A percentile compares a stretch with the other conserved stretches of the same genome.
Evolutionary conservation across 2,888 invertebrate species (phyloP).

Genomic region (Ichneumon xanthorius): DNA sequence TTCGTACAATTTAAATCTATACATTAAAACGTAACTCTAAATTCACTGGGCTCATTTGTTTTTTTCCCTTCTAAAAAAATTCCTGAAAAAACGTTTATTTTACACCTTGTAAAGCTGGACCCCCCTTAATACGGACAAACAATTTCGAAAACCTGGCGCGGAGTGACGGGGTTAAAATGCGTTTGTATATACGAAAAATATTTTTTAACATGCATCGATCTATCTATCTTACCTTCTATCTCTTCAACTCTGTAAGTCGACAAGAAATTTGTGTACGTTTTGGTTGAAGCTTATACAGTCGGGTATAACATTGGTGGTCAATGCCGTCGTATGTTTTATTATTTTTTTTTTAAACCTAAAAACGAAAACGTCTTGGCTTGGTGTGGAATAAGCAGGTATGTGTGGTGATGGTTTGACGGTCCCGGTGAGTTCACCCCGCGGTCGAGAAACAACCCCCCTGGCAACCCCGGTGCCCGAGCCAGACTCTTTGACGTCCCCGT

Average conservation of each 20-base stretch:
- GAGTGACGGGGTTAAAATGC: slow-evolving; percentile 16
- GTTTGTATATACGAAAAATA: slow-evolving; percentile 22
- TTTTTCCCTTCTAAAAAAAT: too few relatives aligned
- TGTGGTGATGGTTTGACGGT: slow-evolving; percentile 83
- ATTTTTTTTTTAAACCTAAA: slow-evolving; percentile 1
- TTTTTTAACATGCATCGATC: slow-evolving; percentile 21
- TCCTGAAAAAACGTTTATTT: too few relatives aligned
- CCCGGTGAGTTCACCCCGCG: slow-evolving; percentile 82
- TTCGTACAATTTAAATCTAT: too few relatives aligned
- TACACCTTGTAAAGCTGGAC: too few relatives aligned
- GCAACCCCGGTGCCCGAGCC: slow-evolving; percentile 82
- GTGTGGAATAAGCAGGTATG: slow-evolving; percentile 79
- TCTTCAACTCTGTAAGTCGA: slow-evolving; percentile 18
- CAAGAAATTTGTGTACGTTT: not conserved
- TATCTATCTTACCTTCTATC: not conserved
- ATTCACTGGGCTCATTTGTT: too few relatives aligned
- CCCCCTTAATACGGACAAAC: not conserved
- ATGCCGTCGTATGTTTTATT: slow-evolving; percentile 17
- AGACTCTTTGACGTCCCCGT: slow-evolving; percentile 82
- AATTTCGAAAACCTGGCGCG: not conserved
- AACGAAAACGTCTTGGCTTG: slow-evolving; percentile 72
- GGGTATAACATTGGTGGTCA: slow-evolving; percentile 35
- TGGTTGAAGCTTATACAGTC: slow-evolving; percentile 39
- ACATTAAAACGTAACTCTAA: too few relatives aligned
- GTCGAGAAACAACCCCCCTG: slow-evolving; percentile 80